phyloP scores from a whole-genome alignment of 2,888 invertebrate genomes.

The Limenitis arthemis region DNA sequence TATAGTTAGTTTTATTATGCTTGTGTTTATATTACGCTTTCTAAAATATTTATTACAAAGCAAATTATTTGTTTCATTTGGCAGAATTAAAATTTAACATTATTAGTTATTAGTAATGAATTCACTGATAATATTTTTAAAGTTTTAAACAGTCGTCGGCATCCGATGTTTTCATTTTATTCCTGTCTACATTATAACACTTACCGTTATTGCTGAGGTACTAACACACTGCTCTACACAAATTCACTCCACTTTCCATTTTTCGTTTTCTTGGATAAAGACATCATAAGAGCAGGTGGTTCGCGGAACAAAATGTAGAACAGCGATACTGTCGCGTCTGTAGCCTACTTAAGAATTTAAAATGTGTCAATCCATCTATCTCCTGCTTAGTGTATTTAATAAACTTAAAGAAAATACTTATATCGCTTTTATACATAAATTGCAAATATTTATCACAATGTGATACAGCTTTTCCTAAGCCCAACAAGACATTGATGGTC shows the following conservation, averaged over 20 bases:
- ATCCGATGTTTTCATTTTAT: slow-evolving; percentile 39
- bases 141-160: slow-evolving; percentile 41
- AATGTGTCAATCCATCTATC: slow-evolving; percentile 31
- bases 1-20: background rate
- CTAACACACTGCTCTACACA: slow-evolving; percentile 59
- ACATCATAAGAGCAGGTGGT: slow-evolving; percentile 50
- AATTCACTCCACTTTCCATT: slow-evolving; percentile 70
- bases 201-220: slow-evolving; percentile 50
- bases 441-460: background rate
- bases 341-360: slow-evolving; percentile 51
- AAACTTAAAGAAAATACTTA: background rate
- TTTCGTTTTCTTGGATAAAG: slow-evolving; percentile 60
- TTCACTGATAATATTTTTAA: background rate
- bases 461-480: background rate
- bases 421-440: background rate
- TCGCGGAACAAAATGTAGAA: slow-evolving; percentile 53
- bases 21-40: background rate
- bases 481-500: slow-evolving; percentile 1
- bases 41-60: background rate
- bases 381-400: background rate
- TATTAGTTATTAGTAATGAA: no score
- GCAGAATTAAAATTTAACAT: no score
- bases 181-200: slow-evolving; percentile 44
- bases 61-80: no score
- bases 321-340: slow-evolving; percentile 42